Percentiles rank a stretch among this genome's conserved stretches.
These are phyloP conservation scores for Spizella passerina DNA, from an alignment of 2,797 vertebrate genomes.

Conservation along the genomic window DNA sequence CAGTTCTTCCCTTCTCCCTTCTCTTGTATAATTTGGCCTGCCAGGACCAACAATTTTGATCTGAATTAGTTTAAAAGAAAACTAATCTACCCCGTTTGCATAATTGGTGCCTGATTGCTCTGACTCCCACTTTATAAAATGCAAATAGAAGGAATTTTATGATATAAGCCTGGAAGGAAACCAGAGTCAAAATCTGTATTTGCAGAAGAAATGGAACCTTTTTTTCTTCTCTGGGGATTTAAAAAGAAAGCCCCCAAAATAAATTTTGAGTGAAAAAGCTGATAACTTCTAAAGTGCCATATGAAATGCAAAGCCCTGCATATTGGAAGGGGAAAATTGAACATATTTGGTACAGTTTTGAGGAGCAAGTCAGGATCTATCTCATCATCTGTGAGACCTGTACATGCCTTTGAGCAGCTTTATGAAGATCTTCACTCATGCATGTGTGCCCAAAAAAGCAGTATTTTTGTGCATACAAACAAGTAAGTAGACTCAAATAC, in stretches of 20 bases:
- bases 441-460: background rate
- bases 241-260: constrained; percentile 23
- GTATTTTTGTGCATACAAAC: background rate
- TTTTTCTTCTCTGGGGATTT: background rate
- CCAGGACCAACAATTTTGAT: background rate
- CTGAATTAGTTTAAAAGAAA: constrained; percentile 10
- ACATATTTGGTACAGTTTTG: background rate
- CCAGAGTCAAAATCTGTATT: constrained; percentile 9
- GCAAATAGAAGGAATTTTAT: background rate
- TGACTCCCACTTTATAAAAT: background rate
- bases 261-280: background rate
- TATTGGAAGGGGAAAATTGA: background rate
- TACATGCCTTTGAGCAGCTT: background rate
- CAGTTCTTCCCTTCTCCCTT: background rate
- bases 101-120: background rate
- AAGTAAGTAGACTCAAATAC: background rate
- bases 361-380: background rate
- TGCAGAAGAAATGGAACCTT: background rate
- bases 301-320: background rate
- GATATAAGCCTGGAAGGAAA: background rate
- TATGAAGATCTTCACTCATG: background rate
- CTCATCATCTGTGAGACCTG: background rate
- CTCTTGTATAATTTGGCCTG: background rate
- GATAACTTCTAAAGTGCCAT: background rate
- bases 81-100: background rate